Evolutionary conservation across 2,888 invertebrate genomes (phyloP).

Genomic region (Limenitis camilla): DNA sequence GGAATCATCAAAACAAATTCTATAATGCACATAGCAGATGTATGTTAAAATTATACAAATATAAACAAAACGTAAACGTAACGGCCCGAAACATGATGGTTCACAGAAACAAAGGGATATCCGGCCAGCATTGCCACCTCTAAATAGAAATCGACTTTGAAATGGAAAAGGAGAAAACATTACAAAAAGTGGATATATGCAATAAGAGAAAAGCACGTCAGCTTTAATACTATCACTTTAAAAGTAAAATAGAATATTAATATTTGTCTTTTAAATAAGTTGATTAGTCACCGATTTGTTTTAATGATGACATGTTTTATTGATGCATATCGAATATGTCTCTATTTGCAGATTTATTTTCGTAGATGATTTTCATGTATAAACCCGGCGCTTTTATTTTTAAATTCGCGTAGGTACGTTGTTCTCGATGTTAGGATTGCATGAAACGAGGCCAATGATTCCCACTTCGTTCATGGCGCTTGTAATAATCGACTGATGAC

Average conservation of each 20-base stretch:
- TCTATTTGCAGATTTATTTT: slow-evolving; percentile 43
- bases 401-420: slow-evolving; percentile 43
- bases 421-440: slow-evolving; percentile 31
- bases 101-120: slow-evolving; percentile 56
- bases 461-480: slow-evolving; percentile 37
- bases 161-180: not conserved
- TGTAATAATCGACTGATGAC: not conserved
- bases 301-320: no score
- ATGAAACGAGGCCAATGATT: slow-evolving; percentile 48
- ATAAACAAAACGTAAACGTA: slow-evolving; percentile 51
- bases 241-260: no score
- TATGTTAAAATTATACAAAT: slow-evolving; percentile 17
- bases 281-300: no score
- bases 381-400: slow-evolving; percentile 39
- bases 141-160: slow-evolving; percentile 7
- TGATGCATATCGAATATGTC: slow-evolving; percentile 20
- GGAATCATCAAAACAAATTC: no score
- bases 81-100: slow-evolving; percentile 47
- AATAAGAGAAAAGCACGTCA: not conserved
- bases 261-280: no score
- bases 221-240: not conserved
- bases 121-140: slow-evolving; percentile 36
- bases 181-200: not conserved
- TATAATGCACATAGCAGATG: slow-evolving; percentile 21
- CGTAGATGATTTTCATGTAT: slow-evolving; percentile 29